These are phyloP conservation scores for Sigmodon hispidus DNA, from an alignment of 2,113 vertebrate species.

Conservation along the genomic window DNA sequence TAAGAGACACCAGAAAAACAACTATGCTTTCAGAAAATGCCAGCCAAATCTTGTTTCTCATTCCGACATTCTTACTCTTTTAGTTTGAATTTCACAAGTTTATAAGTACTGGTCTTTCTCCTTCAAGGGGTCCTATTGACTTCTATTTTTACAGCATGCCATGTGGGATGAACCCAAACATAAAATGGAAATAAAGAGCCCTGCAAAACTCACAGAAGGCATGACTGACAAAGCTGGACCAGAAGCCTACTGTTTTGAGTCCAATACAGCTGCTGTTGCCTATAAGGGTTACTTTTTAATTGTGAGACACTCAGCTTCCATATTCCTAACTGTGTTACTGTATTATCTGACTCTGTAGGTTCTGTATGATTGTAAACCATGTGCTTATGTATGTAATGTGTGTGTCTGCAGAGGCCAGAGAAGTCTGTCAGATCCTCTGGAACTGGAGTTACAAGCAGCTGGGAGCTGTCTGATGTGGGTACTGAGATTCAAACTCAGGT, in stretches of 20 bases:
- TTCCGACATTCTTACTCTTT: conserved; percentile 44
- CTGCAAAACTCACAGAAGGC: background rate
- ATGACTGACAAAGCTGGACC: background rate
- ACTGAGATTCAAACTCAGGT: background rate
- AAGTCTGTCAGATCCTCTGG: background rate
- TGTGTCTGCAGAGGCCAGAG: background rate
- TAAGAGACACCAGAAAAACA: conserved; percentile 64
- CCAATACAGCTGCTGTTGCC: background rate
- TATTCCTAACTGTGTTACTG: background rate
- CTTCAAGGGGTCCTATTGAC: background rate
- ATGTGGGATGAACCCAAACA: conserved; percentile 15
- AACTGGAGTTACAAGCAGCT: background rate
- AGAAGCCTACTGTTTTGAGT: background rate
- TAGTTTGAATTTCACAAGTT: conserved; percentile 24
- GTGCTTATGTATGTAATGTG: background rate
- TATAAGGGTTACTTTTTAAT: background rate
- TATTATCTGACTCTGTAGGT: background rate
- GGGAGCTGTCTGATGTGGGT: background rate
- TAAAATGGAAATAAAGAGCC: background rate
- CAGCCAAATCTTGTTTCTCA: conserved; percentile 55
- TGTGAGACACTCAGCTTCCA: background rate
- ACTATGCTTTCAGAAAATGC: conserved; percentile 60
- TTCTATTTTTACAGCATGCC: conserved; percentile 25
- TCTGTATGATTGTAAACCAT: too few species aligned
- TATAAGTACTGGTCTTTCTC: conserved; percentile 13